These are phyloP conservation scores for Drosophila suzukii DNA, from an alignment of 1,140 invertebrate species.

Conservation along the genomic window DNA sequence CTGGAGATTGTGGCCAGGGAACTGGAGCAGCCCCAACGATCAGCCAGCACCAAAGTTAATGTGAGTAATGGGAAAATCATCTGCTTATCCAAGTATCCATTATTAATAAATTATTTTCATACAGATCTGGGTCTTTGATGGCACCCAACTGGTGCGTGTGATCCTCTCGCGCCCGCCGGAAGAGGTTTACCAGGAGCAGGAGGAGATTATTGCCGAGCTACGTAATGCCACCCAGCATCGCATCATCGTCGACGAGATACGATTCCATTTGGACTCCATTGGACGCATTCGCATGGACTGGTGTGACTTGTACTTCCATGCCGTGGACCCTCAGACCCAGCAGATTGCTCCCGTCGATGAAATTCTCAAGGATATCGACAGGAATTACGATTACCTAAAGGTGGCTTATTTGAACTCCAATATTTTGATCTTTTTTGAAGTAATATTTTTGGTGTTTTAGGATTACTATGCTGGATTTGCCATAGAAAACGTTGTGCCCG, in stretches of 20 bases:
- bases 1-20: slow-evolving; percentile 93
- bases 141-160: slow-evolving; percentile 91
- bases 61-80: slow-evolving; percentile 85
- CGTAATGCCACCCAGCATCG: slow-evolving; percentile 91
- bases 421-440: not conserved
- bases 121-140: slow-evolving; percentile 94
- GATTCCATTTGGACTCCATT: slow-evolving; percentile 89
- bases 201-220: slow-evolving; percentile 89
- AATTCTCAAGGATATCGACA: slow-evolving; percentile 93
- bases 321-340: slow-evolving; percentile 90
- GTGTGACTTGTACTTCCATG: slow-evolving; percentile 95
- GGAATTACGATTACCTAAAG: slow-evolving; percentile 93
- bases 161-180: slow-evolving; percentile 91
- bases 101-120: not conserved
- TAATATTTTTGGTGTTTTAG: slow-evolving; percentile 23
- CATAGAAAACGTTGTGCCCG: slow-evolving; percentile 92
- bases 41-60: slow-evolving; percentile 90
- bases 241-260: slow-evolving; percentile 91
- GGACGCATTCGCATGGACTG: slow-evolving; percentile 90
- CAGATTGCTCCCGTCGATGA: slow-evolving; percentile 91
- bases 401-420: slow-evolving; percentile 49
- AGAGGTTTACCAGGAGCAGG: slow-evolving; percentile 88
- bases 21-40: slow-evolving; percentile 90
- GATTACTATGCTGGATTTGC: slow-evolving; percentile 88
- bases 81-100: not conserved